phyloP scores from a whole-genome alignment of 2,888 invertebrate genomes.

The Andrena bicolor region DNA sequence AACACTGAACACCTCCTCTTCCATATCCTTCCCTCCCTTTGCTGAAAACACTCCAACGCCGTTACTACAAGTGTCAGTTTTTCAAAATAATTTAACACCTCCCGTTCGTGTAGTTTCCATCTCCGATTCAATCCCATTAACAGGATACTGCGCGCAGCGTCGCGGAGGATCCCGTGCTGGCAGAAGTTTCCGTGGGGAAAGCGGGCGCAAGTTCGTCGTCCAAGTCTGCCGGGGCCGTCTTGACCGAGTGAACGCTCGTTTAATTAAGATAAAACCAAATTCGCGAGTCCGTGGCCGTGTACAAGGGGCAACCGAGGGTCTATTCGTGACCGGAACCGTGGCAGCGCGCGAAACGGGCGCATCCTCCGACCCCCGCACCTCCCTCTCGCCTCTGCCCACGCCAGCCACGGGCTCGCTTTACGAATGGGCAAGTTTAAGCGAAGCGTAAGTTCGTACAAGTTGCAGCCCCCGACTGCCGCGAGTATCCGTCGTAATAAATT shows the following conservation, averaged over 20 bases:
- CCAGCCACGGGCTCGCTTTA: slow-evolving; percentile 45
- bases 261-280: slow-evolving; percentile 68
- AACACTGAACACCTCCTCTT: neutral
- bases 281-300: slow-evolving; percentile 30
- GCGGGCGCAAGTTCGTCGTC: slow-evolving; percentile 9
- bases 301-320: slow-evolving; percentile 18
- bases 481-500: slow-evolving; percentile 69
- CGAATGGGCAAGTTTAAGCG: slow-evolving; percentile 64
- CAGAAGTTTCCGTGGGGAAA: slow-evolving; percentile 9
- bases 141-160: neutral
- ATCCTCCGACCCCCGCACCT: slow-evolving; percentile 15
- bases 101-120: neutral
- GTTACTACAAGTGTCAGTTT: neutral
- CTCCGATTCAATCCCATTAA: slow-evolving; percentile 38
- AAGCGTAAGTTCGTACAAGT: slow-evolving; percentile 70
- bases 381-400: neutral
- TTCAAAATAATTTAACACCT: slow-evolving; percentile 14
- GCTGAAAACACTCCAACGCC: neutral
- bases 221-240: slow-evolving; percentile 21
- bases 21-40: neutral
- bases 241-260: slow-evolving; percentile 61
- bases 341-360: slow-evolving; percentile 52
- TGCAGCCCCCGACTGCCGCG: slow-evolving; percentile 50
- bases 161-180: neutral
- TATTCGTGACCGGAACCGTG: slow-evolving; percentile 64